Base-by-base conservation (phyloP, 2,888 invertebrate genomes). In the Drosophila phalerata region DNA sequence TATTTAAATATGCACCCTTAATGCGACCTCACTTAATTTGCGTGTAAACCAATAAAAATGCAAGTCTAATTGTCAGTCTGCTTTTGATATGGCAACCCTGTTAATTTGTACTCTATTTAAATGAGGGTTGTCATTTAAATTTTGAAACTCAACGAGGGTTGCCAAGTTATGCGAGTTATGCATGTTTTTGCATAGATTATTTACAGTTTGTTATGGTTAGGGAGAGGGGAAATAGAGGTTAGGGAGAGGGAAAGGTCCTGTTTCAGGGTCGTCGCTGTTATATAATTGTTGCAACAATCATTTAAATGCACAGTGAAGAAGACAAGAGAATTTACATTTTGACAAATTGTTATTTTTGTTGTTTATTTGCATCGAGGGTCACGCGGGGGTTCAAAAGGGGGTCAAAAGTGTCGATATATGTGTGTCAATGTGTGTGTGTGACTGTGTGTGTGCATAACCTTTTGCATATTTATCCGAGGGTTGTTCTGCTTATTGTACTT, bases 171-270 rank as follows among this genome's bases (percentile, higher is more conserved):
- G 32, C 17, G 48, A 11, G 15, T 53, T 62, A 40, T 60, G 87
- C 90, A 88, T 84, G 84, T 84, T 89, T 84, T 84, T 89, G 88
- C 90, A 84, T 84, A 84, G 90, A 84, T 84, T 84, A 84, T 86
- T 48, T 70, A 83, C 83, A 82, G 62, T 83, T 85, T 65, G 86
- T 85, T 83, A 79, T 73, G 85, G 17, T 2, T 25, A 10, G 38
- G 3, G 8, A 0, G 10, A 9, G 9, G 38, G 51, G 11, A 25
- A 17, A 22, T 9, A 10, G 25, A 28, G 17, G 17, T 17, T 19
- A 4, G 30, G 43, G 28, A 8, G 47, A 3, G 10, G 37, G 34
- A 38, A 57, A 57, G 65, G 55, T 43, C 64, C 19, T 40, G 25
- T 17, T 19, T 45, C 55, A 63, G 52, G 80, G 81, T 76, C 60